phyloP scores from a whole-genome alignment of 2,888 invertebrate genomes.

The Diachrysia chrysitis region DNA sequence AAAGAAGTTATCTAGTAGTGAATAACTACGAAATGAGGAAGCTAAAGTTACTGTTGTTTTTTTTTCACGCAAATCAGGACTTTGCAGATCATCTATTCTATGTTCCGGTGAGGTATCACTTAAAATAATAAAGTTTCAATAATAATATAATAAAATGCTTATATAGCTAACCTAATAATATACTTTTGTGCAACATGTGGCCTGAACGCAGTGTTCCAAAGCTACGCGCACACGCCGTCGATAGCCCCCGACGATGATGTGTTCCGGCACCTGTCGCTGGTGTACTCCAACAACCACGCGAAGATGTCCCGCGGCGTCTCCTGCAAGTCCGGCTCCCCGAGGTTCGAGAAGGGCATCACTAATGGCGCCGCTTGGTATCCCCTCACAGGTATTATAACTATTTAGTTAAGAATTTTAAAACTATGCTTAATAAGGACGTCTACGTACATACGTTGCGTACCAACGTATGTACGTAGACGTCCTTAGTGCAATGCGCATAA shows the following conservation, averaged over 20 bases:
- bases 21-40: neutral
- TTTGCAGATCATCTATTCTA: conserved; percentile 92
- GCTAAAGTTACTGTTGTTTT: conserved; percentile 33
- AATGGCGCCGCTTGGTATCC: conserved; percentile 99
- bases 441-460: too few relatives aligned
- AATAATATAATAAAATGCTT: neutral
- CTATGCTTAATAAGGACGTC: too few relatives aligned
- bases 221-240: conserved; percentile 94
- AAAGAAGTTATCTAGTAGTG: neutral
- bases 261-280: conserved; percentile 94
- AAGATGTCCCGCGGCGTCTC: conserved; percentile 96
- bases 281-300: conserved; percentile 96
- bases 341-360: conserved; percentile 96
- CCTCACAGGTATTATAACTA: conserved; percentile 89
- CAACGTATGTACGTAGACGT: too few relatives aligned
- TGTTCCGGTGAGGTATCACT: conserved; percentile 91
- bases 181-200: conserved; percentile 86
- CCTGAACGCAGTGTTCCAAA: conserved; percentile 94
- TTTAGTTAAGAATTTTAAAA: too few relatives aligned
- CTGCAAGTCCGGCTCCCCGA: conserved; percentile 92
- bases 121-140: neutral
- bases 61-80: conserved; percentile 89
- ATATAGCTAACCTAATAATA: conserved; percentile 37
- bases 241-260: conserved; percentile 97
- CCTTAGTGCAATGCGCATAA: too few relatives aligned